phyloP scores from a whole-genome alignment of 2,797 vertebrate genomes.

The Alauda arvensis region DNA sequence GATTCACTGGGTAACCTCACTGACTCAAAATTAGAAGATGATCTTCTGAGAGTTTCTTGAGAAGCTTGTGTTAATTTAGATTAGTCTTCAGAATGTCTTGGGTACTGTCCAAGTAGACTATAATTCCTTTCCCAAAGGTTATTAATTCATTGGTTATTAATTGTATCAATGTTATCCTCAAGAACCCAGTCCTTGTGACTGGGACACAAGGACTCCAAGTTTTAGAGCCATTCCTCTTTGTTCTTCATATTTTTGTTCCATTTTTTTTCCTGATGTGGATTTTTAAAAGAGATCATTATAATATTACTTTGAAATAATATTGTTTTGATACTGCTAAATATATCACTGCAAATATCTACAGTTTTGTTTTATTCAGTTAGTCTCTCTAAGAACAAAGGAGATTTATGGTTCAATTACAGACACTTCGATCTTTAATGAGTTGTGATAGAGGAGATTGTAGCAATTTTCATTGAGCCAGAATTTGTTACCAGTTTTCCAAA shows the following conservation, averaged over 20 bases:
- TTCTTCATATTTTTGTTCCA: background rate
- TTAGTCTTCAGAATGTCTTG: background rate
- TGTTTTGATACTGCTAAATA: background rate
- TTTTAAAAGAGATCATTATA: conserved; percentile 21
- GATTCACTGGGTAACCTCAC: background rate
- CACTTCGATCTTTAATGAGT: conserved; percentile 38
- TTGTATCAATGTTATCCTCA: conserved; percentile 18
- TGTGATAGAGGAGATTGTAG: conserved; percentile 21
- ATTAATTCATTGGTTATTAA: conserved; percentile 36
- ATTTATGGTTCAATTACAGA: conserved; percentile 43
- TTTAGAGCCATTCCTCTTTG: background rate
- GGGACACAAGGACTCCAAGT: background rate
- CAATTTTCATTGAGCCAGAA: conserved; percentile 11
- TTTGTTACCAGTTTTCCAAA: conserved; percentile 25
- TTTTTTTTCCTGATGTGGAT: background rate
- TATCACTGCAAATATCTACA: conserved; percentile 5
- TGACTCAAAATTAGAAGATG: background rate
- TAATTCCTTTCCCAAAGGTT: conserved; percentile 37
- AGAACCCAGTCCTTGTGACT: background rate
- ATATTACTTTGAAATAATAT: conserved; percentile 20
- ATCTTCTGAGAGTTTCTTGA: conserved; percentile 1
- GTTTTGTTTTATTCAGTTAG: background rate
- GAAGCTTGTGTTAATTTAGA: conserved; percentile 9
- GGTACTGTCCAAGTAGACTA: background rate
- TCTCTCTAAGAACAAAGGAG: conserved; percentile 10